These are phyloP conservation scores for Megalurothrips usitatus DNA, from an alignment of 2,888 invertebrate species.

Conservation along the genomic window DNA sequence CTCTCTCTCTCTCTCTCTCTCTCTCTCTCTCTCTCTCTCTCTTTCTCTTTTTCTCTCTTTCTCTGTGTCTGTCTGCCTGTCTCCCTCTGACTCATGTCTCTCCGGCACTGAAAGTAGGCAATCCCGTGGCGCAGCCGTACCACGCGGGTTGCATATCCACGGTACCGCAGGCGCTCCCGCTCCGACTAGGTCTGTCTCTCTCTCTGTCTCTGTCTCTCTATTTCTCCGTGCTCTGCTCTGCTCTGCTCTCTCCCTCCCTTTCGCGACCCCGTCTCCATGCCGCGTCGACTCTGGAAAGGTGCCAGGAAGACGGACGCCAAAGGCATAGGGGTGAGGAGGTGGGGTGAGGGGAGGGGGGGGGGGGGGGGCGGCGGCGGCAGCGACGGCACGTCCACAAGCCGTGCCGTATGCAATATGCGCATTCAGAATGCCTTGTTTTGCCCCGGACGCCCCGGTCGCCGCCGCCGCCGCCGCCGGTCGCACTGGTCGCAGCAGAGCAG, in stretches of 20 bases:
- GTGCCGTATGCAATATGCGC: conserved; percentile 1
- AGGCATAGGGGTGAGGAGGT: not conserved
- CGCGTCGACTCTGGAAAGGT: not conserved
- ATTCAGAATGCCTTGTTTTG: conserved; percentile 11
- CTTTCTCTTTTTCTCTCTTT: too few species aligned
- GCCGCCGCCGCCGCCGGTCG: not conserved
- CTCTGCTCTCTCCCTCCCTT: too few species aligned
- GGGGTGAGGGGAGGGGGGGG: not conserved
- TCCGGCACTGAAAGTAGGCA: too few species aligned
- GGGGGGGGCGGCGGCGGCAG: not conserved
- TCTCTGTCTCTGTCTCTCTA: too few species aligned
- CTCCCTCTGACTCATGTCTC: too few species aligned
- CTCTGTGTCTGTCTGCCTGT: too few species aligned
- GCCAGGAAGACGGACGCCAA: not conserved
- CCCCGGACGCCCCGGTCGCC: not conserved
- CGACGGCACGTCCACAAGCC: not conserved
- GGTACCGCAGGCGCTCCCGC: not conserved
- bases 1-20: too few species aligned
- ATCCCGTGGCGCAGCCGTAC: not conserved
- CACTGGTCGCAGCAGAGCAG: too few species aligned
- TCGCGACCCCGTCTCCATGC: too few species aligned
- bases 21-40: too few species aligned
- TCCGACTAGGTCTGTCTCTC: too few species aligned
- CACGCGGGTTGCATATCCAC: not conserved
- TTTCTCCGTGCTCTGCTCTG: too few species aligned